Percentiles rank a stretch among this genome's conserved stretches.
These are phyloP conservation scores for Coelogynopora nodosa DNA, from an alignment of 2,888 invertebrate genomes.

Conservation along the genomic window DNA sequence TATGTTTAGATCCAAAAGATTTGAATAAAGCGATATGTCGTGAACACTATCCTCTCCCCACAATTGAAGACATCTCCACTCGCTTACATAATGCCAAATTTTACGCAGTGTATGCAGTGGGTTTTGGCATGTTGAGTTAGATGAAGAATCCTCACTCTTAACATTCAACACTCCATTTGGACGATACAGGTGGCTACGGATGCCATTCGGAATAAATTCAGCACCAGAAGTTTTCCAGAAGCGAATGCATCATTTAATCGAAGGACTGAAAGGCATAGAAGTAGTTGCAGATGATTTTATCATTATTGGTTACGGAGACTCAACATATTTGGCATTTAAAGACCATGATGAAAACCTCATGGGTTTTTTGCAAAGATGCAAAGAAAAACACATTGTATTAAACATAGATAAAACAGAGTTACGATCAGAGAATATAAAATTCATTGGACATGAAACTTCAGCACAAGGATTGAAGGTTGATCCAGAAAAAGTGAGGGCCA, in stretches of 20 bases:
- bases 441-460: neutral
- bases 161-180: neutral
- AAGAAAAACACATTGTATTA: neutral
- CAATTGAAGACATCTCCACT: neutral
- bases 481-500: neutral
- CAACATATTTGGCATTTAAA: neutral
- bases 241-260: neutral
- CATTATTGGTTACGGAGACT: neutral
- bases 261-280: neutral
- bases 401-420: neutral
- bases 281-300: neutral
- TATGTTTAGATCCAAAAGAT: neutral
- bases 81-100: neutral
- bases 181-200: neutral
- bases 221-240: neutral
- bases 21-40: neutral
- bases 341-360: neutral
- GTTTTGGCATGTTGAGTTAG: neutral
- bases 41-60: neutral
- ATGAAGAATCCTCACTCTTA: neutral
- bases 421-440: neutral
- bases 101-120: neutral
- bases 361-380: neutral
- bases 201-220: neutral
- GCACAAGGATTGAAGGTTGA: neutral